phyloP scores from a whole-genome alignment of 35 echinoderm and acorn worm genomes.

The Antedon bifida region DNA sequence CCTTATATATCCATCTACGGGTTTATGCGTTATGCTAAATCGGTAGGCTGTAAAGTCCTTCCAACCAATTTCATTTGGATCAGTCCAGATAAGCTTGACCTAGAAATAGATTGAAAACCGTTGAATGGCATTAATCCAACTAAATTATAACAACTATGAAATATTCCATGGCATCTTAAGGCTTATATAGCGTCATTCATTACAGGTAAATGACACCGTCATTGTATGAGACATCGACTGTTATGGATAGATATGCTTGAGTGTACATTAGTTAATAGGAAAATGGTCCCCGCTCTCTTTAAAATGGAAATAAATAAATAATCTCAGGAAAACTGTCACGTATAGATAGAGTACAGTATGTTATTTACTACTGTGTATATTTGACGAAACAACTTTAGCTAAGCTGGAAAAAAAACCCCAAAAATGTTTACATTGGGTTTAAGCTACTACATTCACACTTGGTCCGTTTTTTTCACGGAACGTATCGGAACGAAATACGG shows the following conservation, averaged over 20 bases:
- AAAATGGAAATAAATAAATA: not conserved
- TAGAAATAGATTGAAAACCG: constrained; percentile 15
- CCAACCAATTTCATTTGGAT: constrained; percentile 77
- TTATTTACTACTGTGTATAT: too few relatives aligned
- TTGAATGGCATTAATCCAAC: too few relatives aligned
- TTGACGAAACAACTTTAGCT: too few relatives aligned
- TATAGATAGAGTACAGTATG: not conserved
- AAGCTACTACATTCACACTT: too few relatives aligned
- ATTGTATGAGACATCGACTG: not conserved
- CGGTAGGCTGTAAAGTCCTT: constrained; percentile 92
- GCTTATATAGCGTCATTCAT: too few relatives aligned
- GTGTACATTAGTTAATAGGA: not conserved
- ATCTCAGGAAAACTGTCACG: not conserved
- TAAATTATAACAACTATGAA: too few relatives aligned
- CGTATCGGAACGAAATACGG: too few relatives aligned
- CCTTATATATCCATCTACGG: constrained; percentile 68
- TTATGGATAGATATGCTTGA: not conserved
- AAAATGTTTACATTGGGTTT: too few relatives aligned
- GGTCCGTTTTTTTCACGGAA: too few relatives aligned
- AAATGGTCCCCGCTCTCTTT: not conserved
- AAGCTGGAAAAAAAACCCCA: too few relatives aligned
- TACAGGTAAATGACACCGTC: not conserved
- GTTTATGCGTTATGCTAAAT: constrained; percentile 62
- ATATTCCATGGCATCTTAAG: too few relatives aligned
- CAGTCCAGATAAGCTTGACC: constrained; percentile 74